Base-by-base conservation (phyloP, 2,113 vertebrate species). In the Podarcis muralis region DNA sequence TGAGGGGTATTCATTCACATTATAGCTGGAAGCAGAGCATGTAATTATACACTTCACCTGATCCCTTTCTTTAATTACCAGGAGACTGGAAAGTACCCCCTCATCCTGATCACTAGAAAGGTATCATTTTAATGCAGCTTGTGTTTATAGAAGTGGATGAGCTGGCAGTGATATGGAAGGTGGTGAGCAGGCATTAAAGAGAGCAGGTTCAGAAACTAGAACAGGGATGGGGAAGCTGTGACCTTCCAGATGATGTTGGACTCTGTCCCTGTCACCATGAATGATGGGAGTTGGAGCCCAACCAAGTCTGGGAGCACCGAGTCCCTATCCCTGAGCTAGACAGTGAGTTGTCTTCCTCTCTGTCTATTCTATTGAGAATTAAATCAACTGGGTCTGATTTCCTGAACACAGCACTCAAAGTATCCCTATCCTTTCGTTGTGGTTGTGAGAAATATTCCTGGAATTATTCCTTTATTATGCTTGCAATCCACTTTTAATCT, bases 51-150 rank as follows among this genome's bases (percentile, higher is more conserved):
- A 91, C 8, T 62, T 91, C 6, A 77, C 32, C 91, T 91, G 62
- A 68, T 94, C 68, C 80, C 75, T 94, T 97, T 93, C 90, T 94
- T 94, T 94, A 91, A 94, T 93, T 91, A 93, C 84, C 88, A 83
- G 79, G 65, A 90, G 22, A 83, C 74, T 87, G 88, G 74, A 93
- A 92, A 92, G 88, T 59, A 32, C 2, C 23, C 40, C 59, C 87
- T 92, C 87, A 83, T 90, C 20, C 5, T n/a, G 11, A 86, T 92
- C 74, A 88, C 72, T 92, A 88, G 40, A 90, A 90, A 94, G 86
- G 85, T 90, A 90, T 90, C 68, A 84, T 86, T 93, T 94, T 89
- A 86, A 20, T 86, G 57, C 3, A 32, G 87, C 27, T 32, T 88
- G 32, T 57, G 80, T 93, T 57, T 80, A 87, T 92, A 88, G 43